Evolutionary conservation across 2,888 invertebrate species (phyloP).

Genomic region (Drosophila anomelani): DNA sequence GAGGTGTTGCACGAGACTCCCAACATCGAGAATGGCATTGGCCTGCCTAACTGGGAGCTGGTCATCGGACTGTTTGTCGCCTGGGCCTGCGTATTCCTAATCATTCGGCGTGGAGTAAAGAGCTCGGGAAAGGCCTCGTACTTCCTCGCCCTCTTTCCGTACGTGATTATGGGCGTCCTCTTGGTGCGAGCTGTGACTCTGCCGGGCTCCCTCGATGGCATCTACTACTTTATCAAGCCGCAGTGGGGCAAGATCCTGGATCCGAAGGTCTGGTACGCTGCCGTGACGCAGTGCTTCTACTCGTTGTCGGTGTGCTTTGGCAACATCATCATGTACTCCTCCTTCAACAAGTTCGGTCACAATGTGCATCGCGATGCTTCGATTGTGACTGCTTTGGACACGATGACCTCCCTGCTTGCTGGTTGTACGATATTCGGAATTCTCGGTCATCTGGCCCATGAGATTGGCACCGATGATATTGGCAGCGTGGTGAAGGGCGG

Average conservation of each 20-base stretch:
- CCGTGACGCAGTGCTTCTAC: slow-evolving; percentile 88
- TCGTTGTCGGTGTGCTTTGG: slow-evolving; percentile 88
- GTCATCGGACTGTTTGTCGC: slow-evolving; percentile 85
- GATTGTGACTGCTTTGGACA: slow-evolving; percentile 86
- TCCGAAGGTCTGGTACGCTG: slow-evolving; percentile 88
- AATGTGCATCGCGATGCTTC: slow-evolving; percentile 87
- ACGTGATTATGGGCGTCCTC: slow-evolving; percentile 88
- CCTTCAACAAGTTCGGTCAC: slow-evolving; percentile 87
- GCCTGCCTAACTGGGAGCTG: slow-evolving; percentile 86
- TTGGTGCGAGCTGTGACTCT: slow-evolving; percentile 87
- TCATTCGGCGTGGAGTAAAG: slow-evolving; percentile 87
- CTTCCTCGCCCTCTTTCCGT: slow-evolving; percentile 90
- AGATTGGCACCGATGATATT: slow-evolving; percentile 85
- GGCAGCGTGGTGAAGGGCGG: slow-evolving; percentile 86
- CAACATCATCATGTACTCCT: slow-evolving; percentile 87
- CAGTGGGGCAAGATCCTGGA: slow-evolving; percentile 88
- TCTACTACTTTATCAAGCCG: slow-evolving; percentile 88
- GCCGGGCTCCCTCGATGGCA: slow-evolving; percentile 87
- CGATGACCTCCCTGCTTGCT: slow-evolving; percentile 86
- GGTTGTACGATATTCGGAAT: slow-evolving; percentile 87
- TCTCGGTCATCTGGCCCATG: slow-evolving; percentile 86
- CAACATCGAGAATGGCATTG: slow-evolving; percentile 86
- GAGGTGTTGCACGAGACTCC: slow-evolving; percentile 86
- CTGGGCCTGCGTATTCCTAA: slow-evolving; percentile 86
- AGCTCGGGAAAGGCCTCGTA: slow-evolving; percentile 90